These are phyloP conservation scores for Uropetala carovei DNA, from an alignment of 2,888 invertebrate species.

Conservation along the genomic window DNA sequence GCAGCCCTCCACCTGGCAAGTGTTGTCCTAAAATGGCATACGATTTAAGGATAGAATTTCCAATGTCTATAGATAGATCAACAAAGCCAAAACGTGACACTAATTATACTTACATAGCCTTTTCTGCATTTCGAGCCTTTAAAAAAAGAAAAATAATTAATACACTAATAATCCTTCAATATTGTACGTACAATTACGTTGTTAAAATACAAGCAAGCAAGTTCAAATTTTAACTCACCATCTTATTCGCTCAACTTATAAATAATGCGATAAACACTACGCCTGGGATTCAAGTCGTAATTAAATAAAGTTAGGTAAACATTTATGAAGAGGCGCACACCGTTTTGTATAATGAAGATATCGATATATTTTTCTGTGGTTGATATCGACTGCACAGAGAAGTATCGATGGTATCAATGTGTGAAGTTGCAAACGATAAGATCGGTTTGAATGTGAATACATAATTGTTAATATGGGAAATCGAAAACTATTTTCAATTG, in stretches of 20 bases:
- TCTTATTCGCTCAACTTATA: background rate
- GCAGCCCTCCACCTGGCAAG: conserved; percentile 98
- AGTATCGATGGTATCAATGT: too few species aligned
- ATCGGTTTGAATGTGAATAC: too few species aligned
- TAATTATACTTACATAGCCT: conserved; percentile 90
- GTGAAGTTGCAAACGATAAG: too few species aligned
- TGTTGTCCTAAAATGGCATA: conserved; percentile 98
- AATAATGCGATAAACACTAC: background rate
- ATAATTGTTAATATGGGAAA: too few species aligned
- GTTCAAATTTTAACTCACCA: background rate
- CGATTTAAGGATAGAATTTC: too few species aligned
- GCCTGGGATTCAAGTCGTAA: background rate
- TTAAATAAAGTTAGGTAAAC: too few species aligned
- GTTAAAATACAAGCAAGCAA: background rate
- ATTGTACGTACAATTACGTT: background rate
- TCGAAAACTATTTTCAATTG: too few species aligned
- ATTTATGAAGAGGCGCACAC: too few species aligned
- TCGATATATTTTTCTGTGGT: too few species aligned
- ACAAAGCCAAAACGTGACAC: background rate
- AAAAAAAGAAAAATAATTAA: conserved; percentile 62
- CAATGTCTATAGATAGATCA: background rate
- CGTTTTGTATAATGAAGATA: too few species aligned
- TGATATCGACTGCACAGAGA: too few species aligned
- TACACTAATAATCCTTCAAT: background rate
- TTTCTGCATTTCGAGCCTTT: conserved; percentile 97